A percentile compares a stretch with the other conserved stretches of the same genome.
Conservation (phyloP, 1,140 invertebrate species). For the Oryctes rhinoceros region DNA sequence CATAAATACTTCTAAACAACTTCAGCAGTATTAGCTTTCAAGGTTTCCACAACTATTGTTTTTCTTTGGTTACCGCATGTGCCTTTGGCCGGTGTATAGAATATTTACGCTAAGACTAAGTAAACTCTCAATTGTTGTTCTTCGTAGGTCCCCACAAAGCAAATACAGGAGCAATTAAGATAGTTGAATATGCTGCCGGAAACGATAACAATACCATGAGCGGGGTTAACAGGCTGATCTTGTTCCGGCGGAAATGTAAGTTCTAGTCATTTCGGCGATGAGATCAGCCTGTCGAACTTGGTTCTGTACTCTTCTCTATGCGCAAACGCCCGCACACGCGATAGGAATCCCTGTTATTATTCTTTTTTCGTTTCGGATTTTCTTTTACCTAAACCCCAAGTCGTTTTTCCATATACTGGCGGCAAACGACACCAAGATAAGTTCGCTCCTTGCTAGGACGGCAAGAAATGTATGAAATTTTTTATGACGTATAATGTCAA, state of each 20-base stretch:
- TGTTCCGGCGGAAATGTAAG: conserved; percentile 67
- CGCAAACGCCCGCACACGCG: not conserved
- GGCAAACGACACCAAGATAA: no score
- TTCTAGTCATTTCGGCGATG: conserved; percentile 72
- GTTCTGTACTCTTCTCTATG: conserved; percentile 37
- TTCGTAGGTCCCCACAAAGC: not conserved
- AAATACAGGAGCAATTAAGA: conserved; percentile 41
- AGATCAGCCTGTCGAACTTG: conserved; percentile 73
- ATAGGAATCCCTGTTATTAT: conserved; percentile 2
- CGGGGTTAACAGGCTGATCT: conserved; percentile 71
- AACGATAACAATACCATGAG: conserved; percentile 49
- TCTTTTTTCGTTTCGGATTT: conserved; percentile 4
- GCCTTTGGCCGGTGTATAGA: not conserved
- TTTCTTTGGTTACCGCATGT: not conserved
- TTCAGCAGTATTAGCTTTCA: no score
- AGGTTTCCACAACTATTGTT: no score
- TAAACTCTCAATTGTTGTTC: conserved; percentile 24
- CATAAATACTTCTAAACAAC: not conserved
- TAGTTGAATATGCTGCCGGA: conserved; percentile 29
- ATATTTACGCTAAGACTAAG: conserved; percentile 6
- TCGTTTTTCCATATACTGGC: no score
- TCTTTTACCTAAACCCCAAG: no score
- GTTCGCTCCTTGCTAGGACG: no score
- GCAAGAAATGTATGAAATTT: no score
- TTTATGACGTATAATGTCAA: no score